phyloP scores from a whole-genome alignment of 2,888 invertebrate species.

The Esperia sulphurella region DNA sequence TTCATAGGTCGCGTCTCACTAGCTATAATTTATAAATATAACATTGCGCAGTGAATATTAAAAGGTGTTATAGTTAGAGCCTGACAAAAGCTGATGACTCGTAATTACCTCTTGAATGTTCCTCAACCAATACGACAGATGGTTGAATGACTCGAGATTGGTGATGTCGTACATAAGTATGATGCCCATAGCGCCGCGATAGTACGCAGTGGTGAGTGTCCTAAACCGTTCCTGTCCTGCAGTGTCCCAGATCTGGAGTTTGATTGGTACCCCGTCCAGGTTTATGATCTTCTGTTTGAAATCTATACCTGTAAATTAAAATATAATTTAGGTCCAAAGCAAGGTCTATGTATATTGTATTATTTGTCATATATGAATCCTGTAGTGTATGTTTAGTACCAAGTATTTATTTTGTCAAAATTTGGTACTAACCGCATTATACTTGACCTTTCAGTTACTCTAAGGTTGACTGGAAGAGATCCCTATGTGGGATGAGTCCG shows the following conservation, averaged over 20 bases:
- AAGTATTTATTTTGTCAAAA: no score
- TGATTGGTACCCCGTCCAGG: constrained; percentile 91
- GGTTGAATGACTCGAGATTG: constrained; percentile 93
- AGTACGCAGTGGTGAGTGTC: constrained; percentile 92
- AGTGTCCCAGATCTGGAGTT: constrained; percentile 93
- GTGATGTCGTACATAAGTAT: constrained; percentile 95
- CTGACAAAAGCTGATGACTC: no score
- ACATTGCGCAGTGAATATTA: constrained; percentile 5
- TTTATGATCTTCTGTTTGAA: constrained; percentile 94
- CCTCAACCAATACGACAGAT: constrained; percentile 93
- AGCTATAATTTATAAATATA: background rate
- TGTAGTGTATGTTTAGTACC: no score
- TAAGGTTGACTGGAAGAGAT: no score
- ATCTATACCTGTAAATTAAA: constrained; percentile 85
- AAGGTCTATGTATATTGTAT: no score
- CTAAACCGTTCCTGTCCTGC: constrained; percentile 88
- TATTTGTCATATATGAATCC: no score
- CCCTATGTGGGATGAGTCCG: no score
- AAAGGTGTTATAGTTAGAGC: background rate
- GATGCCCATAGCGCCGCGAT: constrained; percentile 94
- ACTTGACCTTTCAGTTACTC: no score
- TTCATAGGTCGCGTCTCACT: background rate
- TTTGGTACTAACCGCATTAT: no score
- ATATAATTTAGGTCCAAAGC: background rate
- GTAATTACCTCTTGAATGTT: constrained; percentile 90